Evolutionary conservation across 2,113 vertebrate species (phyloP).

Genomic region (Oreochromis aureus): DNA sequence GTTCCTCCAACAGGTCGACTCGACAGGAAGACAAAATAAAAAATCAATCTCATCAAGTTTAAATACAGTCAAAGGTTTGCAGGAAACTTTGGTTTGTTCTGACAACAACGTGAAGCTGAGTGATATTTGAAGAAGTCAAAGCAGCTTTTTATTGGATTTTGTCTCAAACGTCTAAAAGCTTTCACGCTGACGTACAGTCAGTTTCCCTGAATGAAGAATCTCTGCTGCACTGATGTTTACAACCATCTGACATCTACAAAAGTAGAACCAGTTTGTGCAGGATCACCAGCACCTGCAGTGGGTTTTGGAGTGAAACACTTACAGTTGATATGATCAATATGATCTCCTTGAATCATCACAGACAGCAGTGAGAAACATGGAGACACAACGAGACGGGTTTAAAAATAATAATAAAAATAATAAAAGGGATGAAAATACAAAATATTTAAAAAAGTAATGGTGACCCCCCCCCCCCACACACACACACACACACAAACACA

Average conservation of each 20-base stretch:
- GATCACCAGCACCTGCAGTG: too few species aligned
- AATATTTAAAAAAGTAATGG: too few species aligned
- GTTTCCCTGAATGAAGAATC: neutral
- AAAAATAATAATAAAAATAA: too few species aligned
- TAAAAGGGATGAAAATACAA: too few species aligned
- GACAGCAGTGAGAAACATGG: too few species aligned
- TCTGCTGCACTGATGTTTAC: neutral
- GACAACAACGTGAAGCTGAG: neutral
- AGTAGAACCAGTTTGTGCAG: neutral
- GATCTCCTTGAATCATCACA: too few species aligned
- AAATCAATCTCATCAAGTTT: neutral
- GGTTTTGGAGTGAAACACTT: too few species aligned
- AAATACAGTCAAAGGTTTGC: neutral
- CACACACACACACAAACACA: too few species aligned
- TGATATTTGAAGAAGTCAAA: neutral
- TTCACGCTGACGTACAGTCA: neutral
- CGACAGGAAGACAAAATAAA: neutral
- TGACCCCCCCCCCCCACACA: too few species aligned
- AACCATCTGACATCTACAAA: neutral
- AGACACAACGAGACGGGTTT: too few species aligned
- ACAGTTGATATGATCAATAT: too few species aligned
- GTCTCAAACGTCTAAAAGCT: accelerated
- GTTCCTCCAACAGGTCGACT: neutral
- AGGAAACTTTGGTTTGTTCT: neutral
- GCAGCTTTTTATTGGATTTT: neutral